A percentile compares a stretch with the other conserved stretches of the same genome.
These are phyloP conservation scores for Cheilosia vernalis DNA, from an alignment of 2,888 invertebrate species.

Conservation along the genomic window DNA sequence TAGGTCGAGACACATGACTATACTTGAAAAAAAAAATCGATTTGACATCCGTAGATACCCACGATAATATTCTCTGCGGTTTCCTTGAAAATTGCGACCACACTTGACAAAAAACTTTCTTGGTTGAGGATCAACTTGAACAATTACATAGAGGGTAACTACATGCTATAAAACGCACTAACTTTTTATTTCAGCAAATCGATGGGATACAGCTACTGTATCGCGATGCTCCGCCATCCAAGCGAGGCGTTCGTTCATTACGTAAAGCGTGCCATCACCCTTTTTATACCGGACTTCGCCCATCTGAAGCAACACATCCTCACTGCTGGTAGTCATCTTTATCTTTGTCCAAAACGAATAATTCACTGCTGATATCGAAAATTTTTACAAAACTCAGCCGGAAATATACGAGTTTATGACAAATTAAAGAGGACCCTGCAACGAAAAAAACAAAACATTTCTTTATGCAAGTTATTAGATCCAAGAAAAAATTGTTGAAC, in stretches of 20 bases:
- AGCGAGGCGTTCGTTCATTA: conserved; percentile 97
- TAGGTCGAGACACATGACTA: no score
- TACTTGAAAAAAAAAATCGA: no score
- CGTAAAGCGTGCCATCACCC: conserved; percentile 95
- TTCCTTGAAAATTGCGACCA: no score
- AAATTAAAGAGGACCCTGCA: conserved; percentile 43
- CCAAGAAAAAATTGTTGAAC: conserved; percentile 10
- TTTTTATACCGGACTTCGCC: conserved; percentile 97
- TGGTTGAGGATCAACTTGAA: no score
- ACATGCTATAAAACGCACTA: conserved; percentile 80
- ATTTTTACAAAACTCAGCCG: conserved; percentile 1
- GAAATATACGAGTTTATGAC: not conserved
- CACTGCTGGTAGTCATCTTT: conserved; percentile 93
- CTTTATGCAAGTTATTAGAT: conserved; percentile 23
- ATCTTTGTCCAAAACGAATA: conserved; percentile 1
- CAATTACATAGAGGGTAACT: no score
- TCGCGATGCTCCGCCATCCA: conserved; percentile 98
- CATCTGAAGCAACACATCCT: conserved; percentile 97
- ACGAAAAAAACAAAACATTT: conserved; percentile 18
- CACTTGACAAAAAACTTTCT: no score
- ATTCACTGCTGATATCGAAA: not conserved
- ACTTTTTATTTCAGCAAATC: conserved; percentile 98
- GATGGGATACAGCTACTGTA: conserved; percentile 95
- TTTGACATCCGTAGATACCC: no score
- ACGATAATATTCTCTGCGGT: no score